A percentile compares a stretch with the other conserved stretches of the same genome.
These are phyloP conservation scores for Isurus oxyrinchus DNA, from an alignment of 2,113 vertebrate genomes.

Conservation along the genomic window DNA sequence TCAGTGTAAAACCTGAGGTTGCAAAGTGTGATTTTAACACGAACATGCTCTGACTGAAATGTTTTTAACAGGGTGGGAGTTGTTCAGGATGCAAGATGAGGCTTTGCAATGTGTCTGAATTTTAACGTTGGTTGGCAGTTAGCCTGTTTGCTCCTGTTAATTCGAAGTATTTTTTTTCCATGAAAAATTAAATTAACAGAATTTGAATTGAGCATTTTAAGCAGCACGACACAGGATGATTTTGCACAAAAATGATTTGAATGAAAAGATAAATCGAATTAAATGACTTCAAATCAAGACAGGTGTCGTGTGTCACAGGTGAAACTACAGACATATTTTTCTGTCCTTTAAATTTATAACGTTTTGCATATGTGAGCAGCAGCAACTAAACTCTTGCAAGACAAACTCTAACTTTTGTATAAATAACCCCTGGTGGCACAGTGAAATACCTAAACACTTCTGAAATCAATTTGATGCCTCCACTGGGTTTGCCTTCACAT, in stretches of 20 bases:
- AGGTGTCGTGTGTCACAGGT: not conserved
- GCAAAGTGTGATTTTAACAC: constrained; percentile 29
- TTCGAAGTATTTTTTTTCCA: not conserved
- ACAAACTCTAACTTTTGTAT: not conserved
- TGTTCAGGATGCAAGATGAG: not conserved
- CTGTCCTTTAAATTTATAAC: not conserved
- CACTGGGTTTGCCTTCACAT: not conserved
- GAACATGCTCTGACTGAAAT: constrained; percentile 13
- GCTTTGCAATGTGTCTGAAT: not conserved
- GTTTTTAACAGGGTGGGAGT: not conserved
- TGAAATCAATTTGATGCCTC: not conserved
- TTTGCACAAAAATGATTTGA: not conserved
- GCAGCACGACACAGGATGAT: not conserved
- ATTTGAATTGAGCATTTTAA: not conserved
- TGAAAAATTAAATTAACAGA: not conserved
- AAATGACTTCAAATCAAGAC: not conserved
- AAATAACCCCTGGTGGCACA: not conserved
- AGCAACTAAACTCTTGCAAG: not conserved
- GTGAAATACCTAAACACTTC: not conserved
- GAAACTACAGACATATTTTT: not conserved
- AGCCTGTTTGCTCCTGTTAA: not conserved
- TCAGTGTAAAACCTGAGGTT: constrained; percentile 16
- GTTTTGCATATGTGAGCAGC: not conserved
- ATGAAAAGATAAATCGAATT: not conserved
- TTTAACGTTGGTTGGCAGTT: not conserved